These are phyloP conservation scores for Anarsia innoxiella DNA, from an alignment of 2,888 invertebrate genomes.

Conservation along the genomic window DNA sequence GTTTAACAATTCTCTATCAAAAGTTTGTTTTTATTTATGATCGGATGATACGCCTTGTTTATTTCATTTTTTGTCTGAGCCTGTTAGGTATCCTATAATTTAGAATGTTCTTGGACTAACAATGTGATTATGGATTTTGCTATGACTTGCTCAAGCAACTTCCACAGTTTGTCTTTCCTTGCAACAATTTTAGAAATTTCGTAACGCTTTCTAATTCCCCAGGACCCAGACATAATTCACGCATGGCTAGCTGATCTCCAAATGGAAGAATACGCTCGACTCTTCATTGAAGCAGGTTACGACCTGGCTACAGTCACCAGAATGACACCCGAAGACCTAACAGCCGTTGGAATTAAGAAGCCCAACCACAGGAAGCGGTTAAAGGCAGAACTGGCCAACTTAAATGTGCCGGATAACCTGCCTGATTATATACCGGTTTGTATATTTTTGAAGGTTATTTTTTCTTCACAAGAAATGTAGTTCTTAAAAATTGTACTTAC, in stretches of 20 bases:
- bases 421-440: conserved; percentile 95
- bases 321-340: conserved; percentile 98
- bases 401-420: conserved; percentile 95
- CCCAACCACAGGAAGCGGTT: conserved; percentile 97
- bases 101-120: no score
- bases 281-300: conserved; percentile 96
- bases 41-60: no score
- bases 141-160: no score
- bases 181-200: no score
- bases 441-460: conserved; percentile 11
- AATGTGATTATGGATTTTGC: no score
- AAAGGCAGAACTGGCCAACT: conserved; percentile 95
- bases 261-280: conserved; percentile 95
- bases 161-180: no score
- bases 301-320: conserved; percentile 98
- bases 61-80: no score
- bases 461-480: background rate
- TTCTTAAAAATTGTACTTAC: no score
- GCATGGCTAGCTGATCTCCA: conserved; percentile 96
- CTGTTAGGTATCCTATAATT: no score
- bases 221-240: conserved; percentile 95
- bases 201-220: no score
- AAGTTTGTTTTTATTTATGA: no score
- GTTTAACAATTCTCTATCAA: no score
- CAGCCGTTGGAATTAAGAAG: conserved; percentile 94